Percentiles rank a stretch among this genome's conserved stretches.
Conservation (phyloP, 2,113 vertebrate genomes). For the Azemiops feae region DNA sequence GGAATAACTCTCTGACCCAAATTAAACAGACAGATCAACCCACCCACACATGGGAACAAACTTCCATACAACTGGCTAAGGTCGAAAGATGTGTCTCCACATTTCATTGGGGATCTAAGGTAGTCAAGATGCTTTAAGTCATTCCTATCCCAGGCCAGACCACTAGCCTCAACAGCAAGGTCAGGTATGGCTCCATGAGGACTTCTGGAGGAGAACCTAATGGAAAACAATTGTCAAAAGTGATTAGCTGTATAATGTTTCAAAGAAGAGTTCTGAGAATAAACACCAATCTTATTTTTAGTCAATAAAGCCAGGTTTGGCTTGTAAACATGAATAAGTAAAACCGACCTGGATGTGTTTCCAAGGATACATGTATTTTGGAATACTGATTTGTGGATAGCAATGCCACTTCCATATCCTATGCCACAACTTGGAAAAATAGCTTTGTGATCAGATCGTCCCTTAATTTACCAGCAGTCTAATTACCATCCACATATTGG, state of each 20-base stretch:
- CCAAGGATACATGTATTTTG: neutral
- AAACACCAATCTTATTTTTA: neutral
- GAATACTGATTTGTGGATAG: neutral
- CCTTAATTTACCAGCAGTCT: neutral
- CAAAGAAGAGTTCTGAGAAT: neutral
- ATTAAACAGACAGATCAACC: neutral
- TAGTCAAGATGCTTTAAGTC: neutral
- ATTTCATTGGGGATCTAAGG: neutral
- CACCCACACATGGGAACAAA: neutral
- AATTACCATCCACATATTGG: rapidly evolving
- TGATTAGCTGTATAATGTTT: neutral
- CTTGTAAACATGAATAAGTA: neutral
- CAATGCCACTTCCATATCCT: neutral
- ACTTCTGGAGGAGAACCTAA: neutral
- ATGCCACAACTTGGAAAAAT: neutral
- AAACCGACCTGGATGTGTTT: neutral
- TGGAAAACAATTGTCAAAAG: neutral
- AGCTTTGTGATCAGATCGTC: neutral
- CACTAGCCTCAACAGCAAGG: neutral
- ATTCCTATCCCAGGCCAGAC: neutral
- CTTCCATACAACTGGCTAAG: neutral
- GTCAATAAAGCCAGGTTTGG: neutral
- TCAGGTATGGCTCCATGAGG: neutral
- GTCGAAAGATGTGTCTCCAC: neutral
- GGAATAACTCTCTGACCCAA: neutral